These are phyloP conservation scores for Entomobrya proxima DNA, from an alignment of 2,888 invertebrate genomes.

Conservation along the genomic window DNA sequence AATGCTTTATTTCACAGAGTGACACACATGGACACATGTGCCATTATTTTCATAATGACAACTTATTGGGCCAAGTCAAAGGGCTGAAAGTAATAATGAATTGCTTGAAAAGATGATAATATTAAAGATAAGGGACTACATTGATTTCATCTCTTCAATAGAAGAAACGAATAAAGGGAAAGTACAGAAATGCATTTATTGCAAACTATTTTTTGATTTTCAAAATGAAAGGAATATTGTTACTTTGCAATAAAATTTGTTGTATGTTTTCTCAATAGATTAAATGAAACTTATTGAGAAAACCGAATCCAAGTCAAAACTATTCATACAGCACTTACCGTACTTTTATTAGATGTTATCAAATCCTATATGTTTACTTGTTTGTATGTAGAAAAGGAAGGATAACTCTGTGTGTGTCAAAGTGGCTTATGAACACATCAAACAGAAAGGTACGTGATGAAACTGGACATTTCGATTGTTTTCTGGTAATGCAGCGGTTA, in stretches of 20 bases:
- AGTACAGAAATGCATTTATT: too few species aligned
- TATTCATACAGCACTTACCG: too few species aligned
- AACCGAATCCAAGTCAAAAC: too few species aligned
- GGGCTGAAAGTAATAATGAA: conserved; percentile 19
- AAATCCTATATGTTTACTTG: too few species aligned
- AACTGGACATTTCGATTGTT: conserved; percentile 74
- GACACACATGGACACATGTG: conserved; percentile 53
- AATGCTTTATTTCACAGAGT: conserved; percentile 36
- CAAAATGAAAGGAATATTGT: too few species aligned
- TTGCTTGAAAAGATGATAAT: not conserved
- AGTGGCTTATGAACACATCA: conserved; percentile 71
- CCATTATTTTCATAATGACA: conserved; percentile 55
- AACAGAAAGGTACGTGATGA: conserved; percentile 68
- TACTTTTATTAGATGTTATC: too few species aligned
- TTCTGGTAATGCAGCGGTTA: conserved; percentile 70
- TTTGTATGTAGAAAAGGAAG: too few species aligned
- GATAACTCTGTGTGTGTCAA: conserved; percentile 3
- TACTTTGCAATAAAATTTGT: too few species aligned
- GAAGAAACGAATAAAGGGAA: too few species aligned
- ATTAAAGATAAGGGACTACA: not conserved
- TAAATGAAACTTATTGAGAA: too few species aligned
- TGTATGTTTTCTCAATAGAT: too few species aligned
- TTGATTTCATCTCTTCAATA: conserved; percentile 37
- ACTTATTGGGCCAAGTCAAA: conserved; percentile 46
- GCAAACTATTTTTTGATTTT: too few species aligned